phyloP scores from a whole-genome alignment of 2,888 invertebrate species.

The Apotomis betuletana region DNA sequence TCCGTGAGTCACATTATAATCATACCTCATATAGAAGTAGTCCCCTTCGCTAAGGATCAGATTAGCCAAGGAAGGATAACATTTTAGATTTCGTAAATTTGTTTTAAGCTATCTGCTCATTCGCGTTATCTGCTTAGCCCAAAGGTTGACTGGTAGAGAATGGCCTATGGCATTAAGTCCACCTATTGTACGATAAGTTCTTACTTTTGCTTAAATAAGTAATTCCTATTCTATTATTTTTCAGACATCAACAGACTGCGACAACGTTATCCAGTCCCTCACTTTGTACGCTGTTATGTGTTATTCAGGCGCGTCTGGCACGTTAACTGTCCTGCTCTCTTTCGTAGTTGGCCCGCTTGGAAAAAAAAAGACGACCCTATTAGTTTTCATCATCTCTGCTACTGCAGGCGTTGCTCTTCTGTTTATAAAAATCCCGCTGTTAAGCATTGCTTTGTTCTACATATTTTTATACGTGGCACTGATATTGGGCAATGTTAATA shows the following conservation, averaged over 20 bases:
- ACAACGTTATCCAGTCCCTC: conserved; percentile 58
- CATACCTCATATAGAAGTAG: too few relatives aligned
- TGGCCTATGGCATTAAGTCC: too few relatives aligned
- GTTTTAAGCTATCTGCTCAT: too few relatives aligned
- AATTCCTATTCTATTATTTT: conserved; percentile 40
- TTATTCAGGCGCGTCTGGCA: conserved; percentile 61
- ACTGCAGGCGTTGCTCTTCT: conserved; percentile 58
- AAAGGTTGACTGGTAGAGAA: too few relatives aligned
- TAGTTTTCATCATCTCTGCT: conserved; percentile 58
- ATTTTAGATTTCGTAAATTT: too few relatives aligned
- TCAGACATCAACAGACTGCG: conserved; percentile 60
- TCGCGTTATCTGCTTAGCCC: too few relatives aligned
- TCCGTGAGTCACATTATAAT: conserved; percentile 48
- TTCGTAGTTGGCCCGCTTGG: conserved; percentile 64
- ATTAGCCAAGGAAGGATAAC: too few relatives aligned
- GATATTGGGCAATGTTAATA: conserved; percentile 70
- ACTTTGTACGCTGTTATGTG: conserved; percentile 69
- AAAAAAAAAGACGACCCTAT: conserved; percentile 60
- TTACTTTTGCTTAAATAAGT: too few relatives aligned
- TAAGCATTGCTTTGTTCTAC: conserved; percentile 68
- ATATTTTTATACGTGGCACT: conserved; percentile 66
- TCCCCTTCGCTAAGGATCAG: too few relatives aligned
- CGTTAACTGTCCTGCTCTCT: conserved; percentile 60
- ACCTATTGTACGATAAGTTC: too few relatives aligned
- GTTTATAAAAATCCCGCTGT: conserved; percentile 60